These are phyloP conservation scores for Ammodytes marinus DNA, from an alignment of 2,113 vertebrate genomes.

Conservation along the genomic window DNA sequence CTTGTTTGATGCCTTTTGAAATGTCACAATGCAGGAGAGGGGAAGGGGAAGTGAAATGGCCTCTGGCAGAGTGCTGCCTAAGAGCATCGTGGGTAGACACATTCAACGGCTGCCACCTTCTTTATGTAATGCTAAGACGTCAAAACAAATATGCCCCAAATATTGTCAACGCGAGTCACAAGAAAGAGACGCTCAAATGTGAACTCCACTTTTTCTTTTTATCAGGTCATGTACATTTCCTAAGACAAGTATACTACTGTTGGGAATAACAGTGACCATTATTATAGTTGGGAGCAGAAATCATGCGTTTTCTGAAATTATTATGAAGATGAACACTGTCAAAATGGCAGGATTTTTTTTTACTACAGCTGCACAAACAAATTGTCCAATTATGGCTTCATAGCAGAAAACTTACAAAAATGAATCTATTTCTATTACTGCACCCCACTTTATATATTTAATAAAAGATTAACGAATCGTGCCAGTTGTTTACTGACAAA, in stretches of 20 bases:
- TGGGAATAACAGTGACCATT: conserved; percentile 28
- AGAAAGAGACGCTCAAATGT: neutral
- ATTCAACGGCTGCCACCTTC: conserved; percentile 31
- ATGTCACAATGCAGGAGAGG: conserved; percentile 19
- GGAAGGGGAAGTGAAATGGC: conserved; percentile 20
- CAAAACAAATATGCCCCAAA: conserved; percentile 56
- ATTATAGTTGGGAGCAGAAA: conserved; percentile 35
- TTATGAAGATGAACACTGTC: conserved; percentile 40
- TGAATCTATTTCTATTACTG: neutral
- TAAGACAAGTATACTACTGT: neutral
- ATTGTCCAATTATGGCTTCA: conserved; percentile 36
- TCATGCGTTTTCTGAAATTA: conserved; percentile 36
- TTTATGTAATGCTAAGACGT: conserved; percentile 40
- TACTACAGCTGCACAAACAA: conserved; percentile 39
- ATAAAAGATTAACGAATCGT: neutral
- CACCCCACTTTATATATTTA: neutral
- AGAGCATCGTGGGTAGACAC: conserved; percentile 39
- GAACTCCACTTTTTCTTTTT: conserved; percentile 20
- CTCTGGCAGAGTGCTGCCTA: conserved; percentile 24
- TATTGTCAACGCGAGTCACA: neutral
- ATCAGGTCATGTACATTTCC: conserved; percentile 10
- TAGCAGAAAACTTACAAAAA: conserved; percentile 26
- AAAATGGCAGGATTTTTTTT: conserved; percentile 20
- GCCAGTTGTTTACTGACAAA: conserved; percentile 6
- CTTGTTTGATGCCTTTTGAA: conserved; percentile 42